Conservation (phyloP, 2,113 vertebrate genomes). For the Neolamprologus hecqui region DNA sequence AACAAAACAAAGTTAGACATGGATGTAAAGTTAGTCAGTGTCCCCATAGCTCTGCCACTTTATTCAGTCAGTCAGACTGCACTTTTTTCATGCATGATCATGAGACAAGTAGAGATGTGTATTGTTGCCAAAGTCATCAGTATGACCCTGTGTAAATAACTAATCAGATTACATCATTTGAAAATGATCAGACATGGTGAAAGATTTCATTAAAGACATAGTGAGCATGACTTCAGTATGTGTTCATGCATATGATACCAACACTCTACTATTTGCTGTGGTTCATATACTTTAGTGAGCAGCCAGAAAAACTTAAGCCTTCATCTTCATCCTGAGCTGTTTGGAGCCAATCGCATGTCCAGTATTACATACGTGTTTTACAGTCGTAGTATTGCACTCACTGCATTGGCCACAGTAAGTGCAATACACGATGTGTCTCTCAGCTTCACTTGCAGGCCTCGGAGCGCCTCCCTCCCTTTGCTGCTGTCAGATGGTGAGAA, state of each 20-base stretch:
- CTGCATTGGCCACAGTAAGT: background rate
- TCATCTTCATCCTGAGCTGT: background rate
- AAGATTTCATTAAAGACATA: background rate
- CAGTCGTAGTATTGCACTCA: background rate
- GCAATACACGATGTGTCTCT: background rate
- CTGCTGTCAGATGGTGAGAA: conserved; percentile 36
- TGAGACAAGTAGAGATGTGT: background rate
- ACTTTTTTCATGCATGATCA: accelerated
- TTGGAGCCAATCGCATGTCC: background rate
- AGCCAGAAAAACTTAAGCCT: background rate
- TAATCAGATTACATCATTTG: background rate
- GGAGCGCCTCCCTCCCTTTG: background rate
- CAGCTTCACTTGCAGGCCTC: background rate
- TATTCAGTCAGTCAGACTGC: accelerated
- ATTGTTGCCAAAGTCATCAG: background rate
- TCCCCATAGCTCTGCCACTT: accelerated
- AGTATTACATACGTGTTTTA: background rate
- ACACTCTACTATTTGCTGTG: background rate
- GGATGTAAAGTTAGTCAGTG: background rate
- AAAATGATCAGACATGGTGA: background rate
- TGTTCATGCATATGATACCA: background rate
- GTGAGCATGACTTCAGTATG: background rate
- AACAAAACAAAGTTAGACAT: background rate
- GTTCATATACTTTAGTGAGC: background rate
- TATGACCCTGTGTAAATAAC: background rate